Percentiles rank a stretch among this genome's conserved stretches.
phyloP scores from a whole-genome alignment of 2,113 vertebrate species.

The Percina caprodes region DNA sequence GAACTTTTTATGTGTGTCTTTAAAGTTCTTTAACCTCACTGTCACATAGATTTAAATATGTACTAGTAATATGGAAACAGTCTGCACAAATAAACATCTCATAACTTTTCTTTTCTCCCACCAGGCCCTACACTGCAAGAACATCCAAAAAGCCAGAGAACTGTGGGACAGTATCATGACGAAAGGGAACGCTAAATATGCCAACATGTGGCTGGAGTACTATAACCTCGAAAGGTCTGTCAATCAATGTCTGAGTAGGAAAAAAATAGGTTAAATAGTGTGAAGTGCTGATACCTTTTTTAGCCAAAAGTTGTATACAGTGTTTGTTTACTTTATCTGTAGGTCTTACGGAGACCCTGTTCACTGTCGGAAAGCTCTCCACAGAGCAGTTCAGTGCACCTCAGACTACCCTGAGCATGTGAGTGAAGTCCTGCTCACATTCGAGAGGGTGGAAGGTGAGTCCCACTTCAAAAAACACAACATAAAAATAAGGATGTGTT shows the following conservation, averaged over 20 bases:
- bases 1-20: not conserved
- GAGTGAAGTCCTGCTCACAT: constrained; percentile 93
- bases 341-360: constrained; percentile 92
- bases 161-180: constrained; percentile 99
- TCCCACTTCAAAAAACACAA: not conserved
- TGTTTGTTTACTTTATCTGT: not conserved
- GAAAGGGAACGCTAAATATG: constrained; percentile 97
- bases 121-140: constrained; percentile 94
- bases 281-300: not conserved
- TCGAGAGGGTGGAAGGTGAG: constrained; percentile 96
- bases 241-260: not conserved
- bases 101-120: not conserved
- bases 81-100: not conserved
- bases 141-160: constrained; percentile 97
- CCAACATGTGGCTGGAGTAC: constrained; percentile 99
- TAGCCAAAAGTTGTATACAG: not conserved
- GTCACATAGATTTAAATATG: not conserved
- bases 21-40: not conserved
- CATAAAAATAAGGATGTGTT: not conserved
- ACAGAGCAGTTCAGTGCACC: constrained; percentile 95
- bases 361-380: constrained; percentile 96
- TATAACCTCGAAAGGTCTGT: constrained; percentile 95
- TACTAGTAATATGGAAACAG: not conserved
- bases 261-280: not conserved
- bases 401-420: constrained; percentile 97